Evolutionary conservation across 1,140 invertebrate species (phyloP).

Genomic region (Zaprionus vittiger): DNA sequence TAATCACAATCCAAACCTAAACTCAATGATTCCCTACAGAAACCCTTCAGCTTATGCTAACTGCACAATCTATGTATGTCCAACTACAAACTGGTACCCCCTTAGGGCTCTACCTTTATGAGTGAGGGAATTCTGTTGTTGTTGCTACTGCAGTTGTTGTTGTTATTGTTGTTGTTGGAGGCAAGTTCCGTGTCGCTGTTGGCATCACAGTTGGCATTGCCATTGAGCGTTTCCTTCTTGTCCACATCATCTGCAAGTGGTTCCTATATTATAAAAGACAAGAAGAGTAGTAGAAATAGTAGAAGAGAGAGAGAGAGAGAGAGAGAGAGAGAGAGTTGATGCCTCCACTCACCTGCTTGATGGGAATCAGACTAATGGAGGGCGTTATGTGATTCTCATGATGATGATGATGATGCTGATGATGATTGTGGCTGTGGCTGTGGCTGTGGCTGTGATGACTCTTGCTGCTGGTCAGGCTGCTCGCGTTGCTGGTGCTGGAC

Average conservation of each 20-base stretch:
- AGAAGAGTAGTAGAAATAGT: too few relatives aligned
- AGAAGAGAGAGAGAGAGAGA: too few relatives aligned
- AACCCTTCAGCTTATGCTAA: not conserved
- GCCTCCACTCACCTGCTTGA: conserved; percentile 88
- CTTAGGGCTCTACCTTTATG: conserved; percentile 71
- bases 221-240: conserved; percentile 63
- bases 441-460: conserved; percentile 47
- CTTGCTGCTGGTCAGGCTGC: conserved; percentile 38
- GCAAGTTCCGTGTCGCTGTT: conserved; percentile 72
- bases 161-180: conserved; percentile 65
- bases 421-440: conserved; percentile 32
- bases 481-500: conserved; percentile 67
- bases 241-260: conserved; percentile 54
- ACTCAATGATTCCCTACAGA: not conserved
- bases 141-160: conserved; percentile 22
- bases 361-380: conserved; percentile 93
- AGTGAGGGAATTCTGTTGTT: conserved; percentile 80
- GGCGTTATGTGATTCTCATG: conserved; percentile 89
- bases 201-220: conserved; percentile 49
- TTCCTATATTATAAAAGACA: conserved; percentile 27
- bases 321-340: too few relatives aligned
- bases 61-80: not conserved
- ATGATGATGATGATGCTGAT: conserved; percentile 55
- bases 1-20: not conserved
- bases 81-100: too few relatives aligned